A percentile compares a stretch with the other conserved stretches of the same genome.
Conservation (phyloP, 2,888 invertebrate species). For the Euzophera pinguis region DNA sequence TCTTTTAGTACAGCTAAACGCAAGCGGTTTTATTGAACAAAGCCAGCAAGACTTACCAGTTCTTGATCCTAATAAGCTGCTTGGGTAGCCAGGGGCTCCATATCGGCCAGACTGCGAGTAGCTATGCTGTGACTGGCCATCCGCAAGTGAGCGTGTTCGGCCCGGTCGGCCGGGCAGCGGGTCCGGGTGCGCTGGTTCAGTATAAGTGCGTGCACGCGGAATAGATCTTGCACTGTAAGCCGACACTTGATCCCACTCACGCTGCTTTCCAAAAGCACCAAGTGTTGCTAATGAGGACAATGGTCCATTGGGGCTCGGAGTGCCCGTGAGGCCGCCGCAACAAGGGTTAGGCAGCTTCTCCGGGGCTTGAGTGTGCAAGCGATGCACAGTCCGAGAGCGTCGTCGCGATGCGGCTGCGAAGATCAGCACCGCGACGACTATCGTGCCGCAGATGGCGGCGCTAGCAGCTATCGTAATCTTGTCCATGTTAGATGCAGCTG, state of each 20-base stretch:
- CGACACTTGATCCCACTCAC: conserved; percentile 87
- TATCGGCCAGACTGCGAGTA: conserved; percentile 92
- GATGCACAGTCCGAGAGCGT: conserved; percentile 88
- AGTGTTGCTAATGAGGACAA: conserved; percentile 90
- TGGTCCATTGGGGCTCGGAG: conserved; percentile 89
- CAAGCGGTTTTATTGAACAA: conserved; percentile 28
- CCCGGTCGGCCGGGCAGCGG: conserved; percentile 89
- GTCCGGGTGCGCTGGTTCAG: conserved; percentile 81
- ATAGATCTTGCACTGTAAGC: conserved; percentile 95
- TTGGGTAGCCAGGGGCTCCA: conserved; percentile 86
- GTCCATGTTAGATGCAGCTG: conserved; percentile 94
- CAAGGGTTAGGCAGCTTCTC: conserved; percentile 89
- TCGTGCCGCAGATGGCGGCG: conserved; percentile 95
- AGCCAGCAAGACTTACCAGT: conserved; percentile 57
- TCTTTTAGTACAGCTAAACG: conserved; percentile 3
- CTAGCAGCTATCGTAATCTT: conserved; percentile 96
- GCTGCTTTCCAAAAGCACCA: conserved; percentile 90
- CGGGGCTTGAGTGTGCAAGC: conserved; percentile 83
- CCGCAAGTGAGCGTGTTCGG: conserved; percentile 89
- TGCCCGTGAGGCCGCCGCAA: conserved; percentile 85
- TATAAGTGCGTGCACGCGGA: conserved; percentile 92
- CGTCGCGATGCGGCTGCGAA: conserved; percentile 93
- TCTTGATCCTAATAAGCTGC: conserved; percentile 79
- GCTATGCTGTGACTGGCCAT: conserved; percentile 94
- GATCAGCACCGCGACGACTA: conserved; percentile 93